Evolutionary conservation across 2,797 vertebrate genomes (phyloP).

Genomic region (Lophotriccus pileatus): DNA sequence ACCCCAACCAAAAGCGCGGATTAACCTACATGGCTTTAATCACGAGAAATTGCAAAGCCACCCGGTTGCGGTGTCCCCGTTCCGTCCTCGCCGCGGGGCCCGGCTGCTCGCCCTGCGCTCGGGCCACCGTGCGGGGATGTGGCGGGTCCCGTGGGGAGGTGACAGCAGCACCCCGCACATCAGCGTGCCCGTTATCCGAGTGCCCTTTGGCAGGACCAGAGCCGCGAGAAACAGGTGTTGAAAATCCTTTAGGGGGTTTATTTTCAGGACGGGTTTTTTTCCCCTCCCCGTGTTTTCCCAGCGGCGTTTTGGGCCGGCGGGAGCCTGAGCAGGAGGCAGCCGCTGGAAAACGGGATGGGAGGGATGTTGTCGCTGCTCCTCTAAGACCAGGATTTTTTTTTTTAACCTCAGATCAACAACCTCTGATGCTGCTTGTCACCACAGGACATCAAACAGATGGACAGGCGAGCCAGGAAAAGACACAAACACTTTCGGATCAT

Average conservation of each 20-base stretch:
- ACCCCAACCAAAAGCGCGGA: background rate
- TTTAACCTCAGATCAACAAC: background rate
- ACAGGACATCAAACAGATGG: background rate
- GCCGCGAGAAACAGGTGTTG: background rate
- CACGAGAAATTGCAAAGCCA: background rate
- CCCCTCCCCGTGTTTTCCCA: rapidly evolving
- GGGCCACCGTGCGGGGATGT: background rate
- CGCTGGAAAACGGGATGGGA: rapidly evolving
- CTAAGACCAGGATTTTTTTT: background rate
- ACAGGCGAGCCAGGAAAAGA: background rate
- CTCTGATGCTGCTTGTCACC: background rate
- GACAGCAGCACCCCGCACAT: rapidly evolving
- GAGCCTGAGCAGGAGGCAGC: rapidly evolving
- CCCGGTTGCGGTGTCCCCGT: background rate
- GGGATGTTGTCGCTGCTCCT: background rate
- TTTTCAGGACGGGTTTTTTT: background rate
- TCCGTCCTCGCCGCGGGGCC: rapidly evolving
- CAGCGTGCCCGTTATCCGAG: rapidly evolving
- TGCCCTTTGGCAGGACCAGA: background rate
- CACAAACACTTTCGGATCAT: background rate
- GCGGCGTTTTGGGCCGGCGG: background rate
- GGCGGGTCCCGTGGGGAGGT: rapidly evolving
- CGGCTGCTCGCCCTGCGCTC: rapidly evolving
- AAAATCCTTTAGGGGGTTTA: rapidly evolving
- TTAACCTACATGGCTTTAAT: background rate